Evolutionary conservation across 1,140 invertebrate species (phyloP).

Genomic region (Panagrolaimus sp.): DNA sequence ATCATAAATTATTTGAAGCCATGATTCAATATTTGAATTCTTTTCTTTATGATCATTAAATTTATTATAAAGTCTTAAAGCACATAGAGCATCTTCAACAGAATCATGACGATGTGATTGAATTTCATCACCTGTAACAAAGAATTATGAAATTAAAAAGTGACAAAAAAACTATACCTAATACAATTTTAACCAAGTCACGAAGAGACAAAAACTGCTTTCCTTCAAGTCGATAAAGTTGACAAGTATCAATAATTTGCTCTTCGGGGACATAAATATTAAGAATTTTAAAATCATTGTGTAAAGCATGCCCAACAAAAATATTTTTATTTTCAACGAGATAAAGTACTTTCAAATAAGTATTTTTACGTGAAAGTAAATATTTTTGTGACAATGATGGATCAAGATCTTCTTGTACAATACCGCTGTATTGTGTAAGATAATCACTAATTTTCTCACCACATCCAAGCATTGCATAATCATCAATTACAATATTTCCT

Average conservation of each 20-base stretch:
- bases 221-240: conserved; percentile 3
- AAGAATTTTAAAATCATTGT: conserved; percentile 3
- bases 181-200: conserved; percentile 1
- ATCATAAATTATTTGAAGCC: conserved; percentile 4
- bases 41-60: background rate
- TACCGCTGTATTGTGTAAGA: conserved; percentile 2
- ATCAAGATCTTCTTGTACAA: background rate
- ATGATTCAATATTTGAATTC: background rate
- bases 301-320: background rate
- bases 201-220: background rate
- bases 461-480: background rate
- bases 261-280: background rate
- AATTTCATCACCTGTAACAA: conserved; percentile 1
- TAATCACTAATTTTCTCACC: background rate
- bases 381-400: background rate
- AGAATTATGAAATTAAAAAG: background rate
- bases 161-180: background rate
- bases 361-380: background rate
- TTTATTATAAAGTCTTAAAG: background rate
- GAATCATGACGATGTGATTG: background rate
- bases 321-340: background rate
- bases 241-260: conserved; percentile 2
- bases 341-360: conserved; percentile 1
- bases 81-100: conserved; percentile 1
- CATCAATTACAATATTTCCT: background rate